Conservation (phyloP, 2,797 vertebrate genomes). For the Pygocentrus nattereri region DNA sequence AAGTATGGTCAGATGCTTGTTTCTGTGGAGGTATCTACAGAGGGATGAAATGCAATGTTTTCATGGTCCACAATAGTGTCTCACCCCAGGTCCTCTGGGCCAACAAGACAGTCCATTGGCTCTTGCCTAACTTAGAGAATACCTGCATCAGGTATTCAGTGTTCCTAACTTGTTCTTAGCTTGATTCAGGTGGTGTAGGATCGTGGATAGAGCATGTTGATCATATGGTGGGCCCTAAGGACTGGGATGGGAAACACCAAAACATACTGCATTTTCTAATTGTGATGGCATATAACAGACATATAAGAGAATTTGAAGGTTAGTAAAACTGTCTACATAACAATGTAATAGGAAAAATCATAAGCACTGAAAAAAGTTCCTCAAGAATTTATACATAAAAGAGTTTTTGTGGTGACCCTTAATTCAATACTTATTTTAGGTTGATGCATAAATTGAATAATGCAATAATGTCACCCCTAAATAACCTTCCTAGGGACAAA, state of each 20-base stretch:
- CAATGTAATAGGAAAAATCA: neutral
- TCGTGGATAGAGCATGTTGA: neutral
- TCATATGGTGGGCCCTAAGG: neutral
- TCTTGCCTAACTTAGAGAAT: neutral
- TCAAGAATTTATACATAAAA: too few relatives aligned
- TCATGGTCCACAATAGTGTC: neutral
- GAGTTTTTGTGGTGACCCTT: neutral
- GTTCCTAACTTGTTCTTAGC: neutral
- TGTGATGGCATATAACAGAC: neutral
- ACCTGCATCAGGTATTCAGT: neutral
- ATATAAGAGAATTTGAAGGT: neutral
- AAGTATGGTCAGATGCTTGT: conserved; percentile 85
- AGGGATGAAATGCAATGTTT: conserved; percentile 37
- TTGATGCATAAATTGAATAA: neutral
- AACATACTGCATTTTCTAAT: neutral
- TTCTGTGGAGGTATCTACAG: conserved; percentile 92
- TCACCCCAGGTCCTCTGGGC: neutral
- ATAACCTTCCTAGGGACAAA: neutral
- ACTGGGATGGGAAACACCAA: neutral
- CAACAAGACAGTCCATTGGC: neutral
- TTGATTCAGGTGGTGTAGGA: neutral
- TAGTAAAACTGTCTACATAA: neutral
- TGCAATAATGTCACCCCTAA: neutral
- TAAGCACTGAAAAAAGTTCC: too few relatives aligned
- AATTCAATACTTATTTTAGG: neutral